Base-by-base conservation (phyloP, 1,140 invertebrate species). In the Plectus sambesii region DNA sequence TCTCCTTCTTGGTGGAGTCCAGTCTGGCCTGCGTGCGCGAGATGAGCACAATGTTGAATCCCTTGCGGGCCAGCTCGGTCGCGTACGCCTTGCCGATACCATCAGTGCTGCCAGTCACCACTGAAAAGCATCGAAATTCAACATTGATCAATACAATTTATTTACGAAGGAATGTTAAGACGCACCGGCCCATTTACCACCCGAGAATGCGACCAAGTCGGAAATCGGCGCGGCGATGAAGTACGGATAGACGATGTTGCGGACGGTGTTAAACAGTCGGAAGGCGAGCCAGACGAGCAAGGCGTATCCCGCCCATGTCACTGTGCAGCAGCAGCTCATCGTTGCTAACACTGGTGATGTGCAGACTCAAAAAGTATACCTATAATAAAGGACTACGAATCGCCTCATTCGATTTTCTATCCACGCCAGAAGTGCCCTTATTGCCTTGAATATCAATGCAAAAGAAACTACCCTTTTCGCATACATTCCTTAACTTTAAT, bases 181-280 rank as follows among this genome's bases (percentile, higher is more conserved):
- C 46, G 0, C 5, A 62, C 60, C 60, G 23, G 63, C 63, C 63
- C 65, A 68, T 37, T 53, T 47, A 5, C 53, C 64, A 17, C 65
- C 65, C 2, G 65, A 62, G 26, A 41, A 48, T 17, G 62, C 48
- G 9, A 50, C 35, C 9, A 60, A 37, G 44, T 66, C 63, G 15
- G 30, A 33, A 33, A 63, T 53, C 17, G 62, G 50, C 12, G 42
- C 42, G 25, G 51, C 58, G 26, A 66, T 43, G 8, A 61, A 36
- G 40, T 56, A 66, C 2, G 61, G 56, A 25, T 44, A 63, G 3
- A 66, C 22, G 35, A 65, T 53, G 27, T 44, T 53, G 1, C n/a
- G n/a, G 33, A 56, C 1, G 12, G 46, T 39, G 22, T 25, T 19
- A n/a, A 56, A n/a, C n/a, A 56, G 37, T 1, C 26, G 26, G 23